These are phyloP conservation scores for Papilio machaon DNA, from an alignment of 1,140 invertebrate genomes.

Conservation along the genomic window DNA sequence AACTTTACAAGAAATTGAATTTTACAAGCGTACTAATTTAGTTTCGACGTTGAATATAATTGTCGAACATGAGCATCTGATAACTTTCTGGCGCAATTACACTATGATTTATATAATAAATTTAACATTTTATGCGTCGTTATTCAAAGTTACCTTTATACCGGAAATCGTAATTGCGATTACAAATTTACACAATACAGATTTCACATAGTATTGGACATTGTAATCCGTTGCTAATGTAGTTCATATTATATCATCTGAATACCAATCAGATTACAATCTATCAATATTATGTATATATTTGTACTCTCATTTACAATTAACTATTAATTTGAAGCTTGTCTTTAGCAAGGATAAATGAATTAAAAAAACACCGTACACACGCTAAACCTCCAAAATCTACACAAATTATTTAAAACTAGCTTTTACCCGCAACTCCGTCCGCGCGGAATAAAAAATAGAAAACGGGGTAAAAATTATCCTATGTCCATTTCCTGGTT, in stretches of 20 bases:
- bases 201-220: slow-evolving; percentile 41
- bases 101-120: not conserved
- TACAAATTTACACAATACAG: not conserved
- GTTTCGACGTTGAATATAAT: too few relatives aligned
- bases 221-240: not conserved
- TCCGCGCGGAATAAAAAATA: too few relatives aligned
- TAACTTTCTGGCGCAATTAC: too few relatives aligned
- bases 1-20: too few relatives aligned
- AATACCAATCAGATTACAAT: not conserved
- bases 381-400: too few relatives aligned
- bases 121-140: not conserved
- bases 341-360: not conserved
- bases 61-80: too few relatives aligned
- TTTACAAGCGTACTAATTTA: too few relatives aligned
- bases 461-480: too few relatives aligned
- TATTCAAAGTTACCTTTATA: not conserved
- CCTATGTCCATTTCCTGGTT: too few relatives aligned
- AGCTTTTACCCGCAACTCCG: too few relatives aligned
- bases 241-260: not conserved
- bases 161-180: not conserved
- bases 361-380: too few relatives aligned
- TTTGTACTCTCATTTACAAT: not conserved
- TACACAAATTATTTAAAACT: too few relatives aligned
- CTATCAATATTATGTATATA: not conserved
- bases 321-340: not conserved